Conservation (phyloP, 35 echinoderm and acorn worm species). For the Heliocidaris erythrogramma region DNA sequence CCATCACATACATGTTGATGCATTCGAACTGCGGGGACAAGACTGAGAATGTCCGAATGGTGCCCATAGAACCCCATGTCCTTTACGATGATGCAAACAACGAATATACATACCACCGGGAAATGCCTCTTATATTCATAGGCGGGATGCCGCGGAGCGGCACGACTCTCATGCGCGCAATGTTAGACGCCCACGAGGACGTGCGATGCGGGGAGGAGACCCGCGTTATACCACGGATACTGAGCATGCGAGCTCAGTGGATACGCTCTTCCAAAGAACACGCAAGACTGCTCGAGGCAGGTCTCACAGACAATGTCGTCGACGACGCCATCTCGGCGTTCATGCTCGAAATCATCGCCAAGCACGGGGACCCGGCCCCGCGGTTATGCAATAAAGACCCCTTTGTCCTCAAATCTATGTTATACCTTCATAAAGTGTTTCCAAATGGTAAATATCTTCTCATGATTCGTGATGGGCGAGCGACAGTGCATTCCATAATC, state of each 20-base stretch:
- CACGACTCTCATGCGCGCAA: conserved; percentile 95
- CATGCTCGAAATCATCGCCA: conserved; percentile 96
- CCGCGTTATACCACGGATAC: conserved; percentile 79
- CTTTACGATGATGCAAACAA: conserved; percentile 66
- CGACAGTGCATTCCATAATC: conserved; percentile 96
- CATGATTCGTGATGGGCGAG: conserved; percentile 95
- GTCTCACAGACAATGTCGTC: conserved; percentile 77
- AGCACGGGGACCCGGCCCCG: conserved; percentile 85
- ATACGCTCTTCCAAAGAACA: conserved; percentile 85
- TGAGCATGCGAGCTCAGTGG: conserved; percentile 91
- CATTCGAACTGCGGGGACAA: conserved; percentile 61
- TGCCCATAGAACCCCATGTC: conserved; percentile 63
- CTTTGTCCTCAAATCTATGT: conserved; percentile 85
- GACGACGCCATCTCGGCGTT: conserved; percentile 92
- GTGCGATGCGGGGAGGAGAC: conserved; percentile 97
- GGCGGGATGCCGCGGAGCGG: conserved; percentile 96
- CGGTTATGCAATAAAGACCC: conserved; percentile 98
- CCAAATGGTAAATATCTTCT: conserved; percentile 92
- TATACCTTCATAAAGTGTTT: conserved; percentile 85
- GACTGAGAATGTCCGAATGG: conserved; percentile 49
- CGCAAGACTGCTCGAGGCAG: conserved; percentile 81
- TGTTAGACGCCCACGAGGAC: conserved; percentile 89
- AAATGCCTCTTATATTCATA: conserved; percentile 95
- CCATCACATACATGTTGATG: conserved; percentile 72
- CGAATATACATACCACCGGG: conserved; percentile 79